These are phyloP conservation scores for Orthosia gothica DNA, from an alignment of 2,888 invertebrate genomes.

Conservation along the genomic window DNA sequence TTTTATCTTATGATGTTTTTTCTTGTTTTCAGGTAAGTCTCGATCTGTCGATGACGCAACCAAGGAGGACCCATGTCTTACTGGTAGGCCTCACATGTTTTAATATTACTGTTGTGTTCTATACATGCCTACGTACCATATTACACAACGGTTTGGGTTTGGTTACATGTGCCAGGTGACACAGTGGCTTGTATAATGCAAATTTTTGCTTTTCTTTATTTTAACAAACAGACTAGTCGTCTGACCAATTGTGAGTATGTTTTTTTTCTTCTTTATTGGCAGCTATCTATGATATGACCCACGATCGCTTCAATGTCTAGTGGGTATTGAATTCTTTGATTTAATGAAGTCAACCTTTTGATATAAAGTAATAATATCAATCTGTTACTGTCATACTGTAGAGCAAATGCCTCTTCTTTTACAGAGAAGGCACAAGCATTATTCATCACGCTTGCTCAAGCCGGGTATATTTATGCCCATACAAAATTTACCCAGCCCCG, in stretches of 20 bases:
- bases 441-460: no score
- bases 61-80: conserved; percentile 90
- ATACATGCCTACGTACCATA: background rate
- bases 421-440: no score
- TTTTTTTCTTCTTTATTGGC: no score
- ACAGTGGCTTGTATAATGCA: background rate
- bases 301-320: background rate
- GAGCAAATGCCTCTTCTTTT: no score
- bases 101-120: conserved; percentile 7
- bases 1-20: conserved; percentile 5
- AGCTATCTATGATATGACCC: background rate
- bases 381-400: no score
- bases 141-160: no score
- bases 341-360: background rate
- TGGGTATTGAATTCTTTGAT: background rate
- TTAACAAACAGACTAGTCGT: background rate
- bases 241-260: background rate
- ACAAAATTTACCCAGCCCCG: no score
- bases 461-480: no score
- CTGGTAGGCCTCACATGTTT: conserved; percentile 82
- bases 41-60: conserved; percentile 87
- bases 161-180: background rate
- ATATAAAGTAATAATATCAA: no score
- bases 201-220: background rate
- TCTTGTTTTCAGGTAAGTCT: conserved; percentile 87